Conservation (phyloP, 2,113 vertebrate species). For the Serilophus lunatus region DNA sequence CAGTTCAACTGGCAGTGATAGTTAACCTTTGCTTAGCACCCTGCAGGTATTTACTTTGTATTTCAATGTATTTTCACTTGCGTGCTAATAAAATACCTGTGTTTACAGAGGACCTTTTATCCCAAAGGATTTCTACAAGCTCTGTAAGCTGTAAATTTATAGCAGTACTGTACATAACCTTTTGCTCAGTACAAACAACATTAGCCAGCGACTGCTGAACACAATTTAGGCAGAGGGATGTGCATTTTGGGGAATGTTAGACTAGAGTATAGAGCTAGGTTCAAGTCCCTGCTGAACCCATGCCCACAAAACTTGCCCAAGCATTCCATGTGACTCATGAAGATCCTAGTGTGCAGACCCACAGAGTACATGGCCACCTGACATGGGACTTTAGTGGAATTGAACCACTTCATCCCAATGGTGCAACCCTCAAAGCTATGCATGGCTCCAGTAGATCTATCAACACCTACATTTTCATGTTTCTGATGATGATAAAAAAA, state of each 20-base stretch:
- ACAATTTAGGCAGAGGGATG: neutral
- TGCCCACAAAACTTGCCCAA: neutral
- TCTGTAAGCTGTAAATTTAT: constrained; percentile 13
- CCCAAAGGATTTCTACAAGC: neutral
- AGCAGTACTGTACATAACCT: neutral
- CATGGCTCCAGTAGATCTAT: neutral
- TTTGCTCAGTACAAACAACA: neutral
- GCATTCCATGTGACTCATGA: neutral
- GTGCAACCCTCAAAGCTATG: neutral
- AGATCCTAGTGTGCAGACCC: neutral
- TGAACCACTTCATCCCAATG: neutral
- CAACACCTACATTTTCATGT: neutral
- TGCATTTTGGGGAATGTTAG: neutral
- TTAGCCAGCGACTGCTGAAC: neutral
- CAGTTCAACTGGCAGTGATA: neutral
- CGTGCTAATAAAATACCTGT: neutral
- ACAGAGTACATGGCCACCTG: neutral
- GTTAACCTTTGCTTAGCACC: constrained; percentile 2
- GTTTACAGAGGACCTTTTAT: constrained; percentile 4
- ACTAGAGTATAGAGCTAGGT: neutral
- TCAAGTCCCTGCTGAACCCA: neutral
- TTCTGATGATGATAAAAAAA: neutral
- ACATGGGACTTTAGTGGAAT: neutral
- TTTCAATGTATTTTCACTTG: constrained; percentile 12
- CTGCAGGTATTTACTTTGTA: neutral